Evolutionary conservation across 1,140 invertebrate species (phyloP).

Genomic region (Frieseomelitta varia): DNA sequence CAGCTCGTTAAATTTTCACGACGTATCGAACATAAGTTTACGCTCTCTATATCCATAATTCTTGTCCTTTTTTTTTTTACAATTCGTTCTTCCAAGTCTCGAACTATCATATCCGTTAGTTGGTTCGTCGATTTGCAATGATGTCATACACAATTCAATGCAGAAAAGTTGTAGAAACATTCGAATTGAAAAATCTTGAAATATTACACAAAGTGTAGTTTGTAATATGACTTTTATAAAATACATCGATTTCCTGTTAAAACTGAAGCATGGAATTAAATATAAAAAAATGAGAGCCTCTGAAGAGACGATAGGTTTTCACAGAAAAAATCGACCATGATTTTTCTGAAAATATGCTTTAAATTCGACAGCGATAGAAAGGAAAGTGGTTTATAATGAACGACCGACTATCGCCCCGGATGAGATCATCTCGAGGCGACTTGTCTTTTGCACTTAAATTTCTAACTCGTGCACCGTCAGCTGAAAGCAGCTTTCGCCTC

Average conservation of each 20-base stretch:
- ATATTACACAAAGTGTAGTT: no score
- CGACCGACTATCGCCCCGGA: background rate
- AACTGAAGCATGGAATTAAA: no score
- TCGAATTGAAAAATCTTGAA: no score
- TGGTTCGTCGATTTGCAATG: no score
- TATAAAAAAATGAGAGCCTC: no score
- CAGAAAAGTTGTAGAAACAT: no score
- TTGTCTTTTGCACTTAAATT: slow-evolving; percentile 20
- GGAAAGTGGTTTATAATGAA: background rate
- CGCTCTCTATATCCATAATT: background rate
- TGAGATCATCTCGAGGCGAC: slow-evolving; percentile 5
- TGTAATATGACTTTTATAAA: no score
- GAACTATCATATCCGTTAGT: no score
- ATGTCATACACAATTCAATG: no score
- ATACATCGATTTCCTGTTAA: no score
- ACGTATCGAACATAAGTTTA: background rate
- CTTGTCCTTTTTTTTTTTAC: background rate
- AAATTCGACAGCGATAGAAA: background rate
- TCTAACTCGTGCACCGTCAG: slow-evolving; percentile 28
- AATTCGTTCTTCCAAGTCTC: no score
- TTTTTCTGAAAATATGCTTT: background rate
- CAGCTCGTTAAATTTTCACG: background rate
- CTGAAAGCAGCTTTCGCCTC: slow-evolving; percentile 24
- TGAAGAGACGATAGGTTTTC: background rate
- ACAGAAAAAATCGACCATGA: background rate